These are phyloP conservation scores for Drosophila ananassae DNA, from an alignment of 1,140 invertebrate genomes.

Conservation along the genomic window DNA sequence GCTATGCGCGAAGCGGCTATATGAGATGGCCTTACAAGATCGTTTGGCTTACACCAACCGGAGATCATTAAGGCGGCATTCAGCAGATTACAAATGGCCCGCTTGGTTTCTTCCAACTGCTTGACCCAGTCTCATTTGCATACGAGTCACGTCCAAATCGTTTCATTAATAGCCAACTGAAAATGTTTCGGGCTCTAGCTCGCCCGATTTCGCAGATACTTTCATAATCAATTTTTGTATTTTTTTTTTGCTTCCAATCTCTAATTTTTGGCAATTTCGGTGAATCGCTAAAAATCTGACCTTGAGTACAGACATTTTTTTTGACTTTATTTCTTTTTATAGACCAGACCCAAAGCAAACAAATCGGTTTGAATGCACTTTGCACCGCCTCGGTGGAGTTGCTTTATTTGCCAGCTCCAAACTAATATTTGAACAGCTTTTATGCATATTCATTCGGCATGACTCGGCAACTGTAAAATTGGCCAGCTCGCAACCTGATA, in stretches of 20 bases:
- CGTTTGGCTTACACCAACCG: slow-evolving; percentile 29
- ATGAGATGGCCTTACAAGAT: slow-evolving; percentile 10
- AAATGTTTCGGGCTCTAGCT: slow-evolving; percentile 41
- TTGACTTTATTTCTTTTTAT: slow-evolving; percentile 23
- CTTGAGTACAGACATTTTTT: slow-evolving; percentile 55
- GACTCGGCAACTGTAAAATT: slow-evolving; percentile 60
- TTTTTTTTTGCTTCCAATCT: slow-evolving; percentile 13
- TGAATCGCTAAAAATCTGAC: slow-evolving; percentile 45
- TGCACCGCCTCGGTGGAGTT: slow-evolving; percentile 38
- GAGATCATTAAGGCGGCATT: slow-evolving; percentile 55
- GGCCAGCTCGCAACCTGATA: slow-evolving; percentile 24
- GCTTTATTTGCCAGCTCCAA: slow-evolving; percentile 2
- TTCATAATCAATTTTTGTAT: slow-evolving; percentile 55
- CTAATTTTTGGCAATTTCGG: slow-evolving; percentile 52
- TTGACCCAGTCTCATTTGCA: slow-evolving; percentile 60
- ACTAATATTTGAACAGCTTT: slow-evolving; percentile 61
- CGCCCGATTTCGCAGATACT: slow-evolving; percentile 65
- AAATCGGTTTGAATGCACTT: slow-evolving; percentile 64
- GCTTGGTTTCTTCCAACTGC: slow-evolving; percentile 1
- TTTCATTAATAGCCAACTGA: slow-evolving; percentile 60
- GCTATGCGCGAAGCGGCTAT: background rate
- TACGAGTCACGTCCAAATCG: slow-evolving; percentile 50
- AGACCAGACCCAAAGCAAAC: slow-evolving; percentile 43
- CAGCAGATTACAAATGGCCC: slow-evolving; percentile 58
- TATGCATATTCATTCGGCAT: slow-evolving; percentile 70